A percentile compares a stretch with the other conserved stretches of the same genome.
phyloP scores from a whole-genome alignment of 2,888 invertebrate species.

The Encarsia formosa region DNA sequence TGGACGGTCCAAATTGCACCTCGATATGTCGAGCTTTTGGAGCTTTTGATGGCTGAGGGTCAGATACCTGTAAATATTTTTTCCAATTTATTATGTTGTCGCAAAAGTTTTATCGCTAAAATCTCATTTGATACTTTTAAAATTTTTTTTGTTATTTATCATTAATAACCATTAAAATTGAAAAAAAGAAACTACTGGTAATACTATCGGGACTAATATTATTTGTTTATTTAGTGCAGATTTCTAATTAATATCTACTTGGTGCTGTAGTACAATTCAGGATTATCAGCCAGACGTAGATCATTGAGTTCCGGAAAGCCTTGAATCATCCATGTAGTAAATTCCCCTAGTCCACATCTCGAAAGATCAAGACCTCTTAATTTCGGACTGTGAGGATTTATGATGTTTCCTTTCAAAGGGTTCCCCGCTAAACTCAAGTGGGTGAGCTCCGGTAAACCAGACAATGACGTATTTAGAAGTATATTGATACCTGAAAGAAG shows the following conservation, averaged over 20 bases:
- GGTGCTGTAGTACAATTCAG: conserved; percentile 40
- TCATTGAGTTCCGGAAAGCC: conserved; percentile 42
- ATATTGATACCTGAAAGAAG: conserved; percentile 51
- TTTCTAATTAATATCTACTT: conserved; percentile 33
- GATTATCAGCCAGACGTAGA: conserved; percentile 42
- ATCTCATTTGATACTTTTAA: too few species aligned
- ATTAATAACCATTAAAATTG: background rate
- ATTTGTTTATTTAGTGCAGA: too few species aligned
- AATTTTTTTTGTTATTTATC: background rate
- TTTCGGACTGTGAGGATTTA: conserved; percentile 37
- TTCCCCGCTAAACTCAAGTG: conserved; percentile 68
- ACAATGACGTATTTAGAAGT: conserved; percentile 63
- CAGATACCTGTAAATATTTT: conserved; percentile 33
- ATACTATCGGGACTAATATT: too few species aligned
- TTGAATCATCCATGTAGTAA: conserved; percentile 36
- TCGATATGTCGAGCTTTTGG: conserved; percentile 40
- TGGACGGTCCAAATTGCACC: conserved; percentile 43
- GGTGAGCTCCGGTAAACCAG: conserved; percentile 59
- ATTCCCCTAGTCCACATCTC: conserved; percentile 41
- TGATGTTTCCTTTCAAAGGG: conserved; percentile 43
- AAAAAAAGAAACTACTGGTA: too few species aligned
- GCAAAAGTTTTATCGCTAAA: too few species aligned
- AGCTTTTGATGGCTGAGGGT: conserved; percentile 40
- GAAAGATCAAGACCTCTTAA: conserved; percentile 44
- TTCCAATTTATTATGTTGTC: too few species aligned